Evolutionary conservation across 1,140 invertebrate genomes (phyloP).

Genomic region (Goniozus legneri): DNA sequence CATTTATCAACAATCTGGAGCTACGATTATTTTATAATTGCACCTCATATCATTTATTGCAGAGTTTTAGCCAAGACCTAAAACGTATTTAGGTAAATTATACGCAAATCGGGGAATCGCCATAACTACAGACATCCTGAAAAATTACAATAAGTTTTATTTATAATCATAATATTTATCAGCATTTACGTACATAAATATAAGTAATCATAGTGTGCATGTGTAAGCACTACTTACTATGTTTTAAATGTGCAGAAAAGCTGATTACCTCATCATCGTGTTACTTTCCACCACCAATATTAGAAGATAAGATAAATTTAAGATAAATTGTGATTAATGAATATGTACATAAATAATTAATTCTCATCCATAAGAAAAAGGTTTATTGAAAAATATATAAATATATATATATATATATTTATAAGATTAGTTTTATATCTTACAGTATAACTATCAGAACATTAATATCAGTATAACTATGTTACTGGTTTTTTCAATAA

Average conservation of each 20-base stretch:
- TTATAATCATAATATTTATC: no score
- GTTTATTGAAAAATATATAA: slow-evolving; percentile 1
- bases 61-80: slow-evolving; percentile 61
- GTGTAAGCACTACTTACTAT: slow-evolving; percentile 10
- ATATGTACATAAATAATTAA: no score
- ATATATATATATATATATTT: slow-evolving; percentile 9
- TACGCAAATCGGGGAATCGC: slow-evolving; percentile 73
- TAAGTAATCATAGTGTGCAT: no score
- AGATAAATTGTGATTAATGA: no score
- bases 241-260: neutral
- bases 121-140: slow-evolving; percentile 72
- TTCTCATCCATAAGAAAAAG: no score
- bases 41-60: neutral
- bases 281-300: slow-evolving; percentile 21
- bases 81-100: slow-evolving; percentile 73
- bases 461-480: no score
- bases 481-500: no score
- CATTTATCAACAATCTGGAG: no score
- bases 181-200: no score
- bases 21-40: slow-evolving; percentile 3
- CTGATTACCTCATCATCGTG: slow-evolving; percentile 9
- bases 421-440: no score
- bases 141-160: slow-evolving; percentile 9
- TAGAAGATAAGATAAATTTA: no score
- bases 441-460: no score